phyloP scores from a whole-genome alignment of 2,113 vertebrate genomes.

The Calypte anna region DNA sequence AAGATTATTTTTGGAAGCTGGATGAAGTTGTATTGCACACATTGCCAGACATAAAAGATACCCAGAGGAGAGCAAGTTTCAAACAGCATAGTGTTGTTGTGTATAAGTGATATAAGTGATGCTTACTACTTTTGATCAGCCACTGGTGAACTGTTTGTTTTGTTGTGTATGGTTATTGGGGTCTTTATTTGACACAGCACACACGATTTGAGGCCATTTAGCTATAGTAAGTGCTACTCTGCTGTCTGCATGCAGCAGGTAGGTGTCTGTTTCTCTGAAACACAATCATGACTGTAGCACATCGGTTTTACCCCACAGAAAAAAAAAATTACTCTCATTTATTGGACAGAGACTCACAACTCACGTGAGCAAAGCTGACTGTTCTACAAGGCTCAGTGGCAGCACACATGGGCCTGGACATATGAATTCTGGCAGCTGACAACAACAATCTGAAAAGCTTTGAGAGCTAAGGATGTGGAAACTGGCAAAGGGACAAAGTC shows the following conservation, averaged over 20 bases:
- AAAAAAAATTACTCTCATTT: background rate
- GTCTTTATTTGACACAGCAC: background rate
- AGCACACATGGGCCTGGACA: background rate
- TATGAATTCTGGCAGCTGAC: background rate
- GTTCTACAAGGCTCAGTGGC: background rate
- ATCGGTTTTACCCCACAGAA: background rate
- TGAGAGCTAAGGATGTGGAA: background rate
- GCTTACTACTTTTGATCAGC: background rate
- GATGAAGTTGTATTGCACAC: background rate
- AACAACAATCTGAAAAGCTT: background rate
- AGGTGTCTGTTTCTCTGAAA: background rate
- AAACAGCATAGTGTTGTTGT: background rate
- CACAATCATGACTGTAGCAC: accelerated
- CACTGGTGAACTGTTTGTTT: background rate
- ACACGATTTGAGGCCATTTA: background rate
- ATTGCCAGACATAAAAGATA: background rate
- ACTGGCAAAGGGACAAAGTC: background rate
- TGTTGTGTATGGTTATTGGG: background rate
- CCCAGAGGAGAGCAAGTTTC: background rate
- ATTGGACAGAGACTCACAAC: background rate
- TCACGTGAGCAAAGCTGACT: accelerated
- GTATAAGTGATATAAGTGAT: background rate
- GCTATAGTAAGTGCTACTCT: background rate
- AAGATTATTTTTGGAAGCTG: slow-evolving; percentile 41
- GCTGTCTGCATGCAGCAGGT: background rate